Percentiles rank a stretch among this genome's conserved stretches.
phyloP scores from a whole-genome alignment of 2,888 invertebrate genomes.

The Nipponacmea schrenckii region DNA sequence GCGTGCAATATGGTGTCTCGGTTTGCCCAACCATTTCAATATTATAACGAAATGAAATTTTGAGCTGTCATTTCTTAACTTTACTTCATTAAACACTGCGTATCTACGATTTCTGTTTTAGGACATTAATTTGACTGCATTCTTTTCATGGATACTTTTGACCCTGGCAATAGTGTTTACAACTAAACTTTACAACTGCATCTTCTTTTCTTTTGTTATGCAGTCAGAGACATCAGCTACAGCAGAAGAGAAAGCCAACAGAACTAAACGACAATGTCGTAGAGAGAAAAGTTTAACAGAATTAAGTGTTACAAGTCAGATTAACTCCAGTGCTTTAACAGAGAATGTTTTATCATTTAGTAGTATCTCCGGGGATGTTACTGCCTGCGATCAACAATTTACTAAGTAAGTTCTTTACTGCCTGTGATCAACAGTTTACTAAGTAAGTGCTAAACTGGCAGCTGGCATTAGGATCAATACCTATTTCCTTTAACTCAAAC shows the following conservation, averaged over 20 bases:
- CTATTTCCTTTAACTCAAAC: no score
- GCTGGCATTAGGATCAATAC: no score
- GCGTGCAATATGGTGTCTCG: no score
- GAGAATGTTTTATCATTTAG: constrained; percentile 53
- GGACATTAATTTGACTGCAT: background rate
- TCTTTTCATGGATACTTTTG: background rate
- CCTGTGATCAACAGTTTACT: constrained; percentile 59
- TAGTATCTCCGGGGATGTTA: constrained; percentile 57
- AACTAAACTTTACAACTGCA: no score
- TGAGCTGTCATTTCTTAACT: no score
- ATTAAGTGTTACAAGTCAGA: constrained; percentile 48
- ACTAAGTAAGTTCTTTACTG: constrained; percentile 47
- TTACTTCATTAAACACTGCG: no score
- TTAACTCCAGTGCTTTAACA: constrained; percentile 40
- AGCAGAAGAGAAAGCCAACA: background rate
- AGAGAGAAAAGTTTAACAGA: constrained; percentile 37
- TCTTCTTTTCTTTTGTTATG: no score
- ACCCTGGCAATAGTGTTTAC: constrained; percentile 11
- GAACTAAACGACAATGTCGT: constrained; percentile 34
- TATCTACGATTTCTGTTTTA: background rate
- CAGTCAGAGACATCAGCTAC: no score
- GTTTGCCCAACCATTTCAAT: no score
- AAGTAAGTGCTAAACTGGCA: constrained; percentile 16
- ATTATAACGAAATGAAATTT: no score
- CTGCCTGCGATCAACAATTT: constrained; percentile 60